Evolutionary conservation across 2,113 vertebrate species (phyloP), one percentile per base, ranked within the genome.

Genomic region (Ia io): DNA sequence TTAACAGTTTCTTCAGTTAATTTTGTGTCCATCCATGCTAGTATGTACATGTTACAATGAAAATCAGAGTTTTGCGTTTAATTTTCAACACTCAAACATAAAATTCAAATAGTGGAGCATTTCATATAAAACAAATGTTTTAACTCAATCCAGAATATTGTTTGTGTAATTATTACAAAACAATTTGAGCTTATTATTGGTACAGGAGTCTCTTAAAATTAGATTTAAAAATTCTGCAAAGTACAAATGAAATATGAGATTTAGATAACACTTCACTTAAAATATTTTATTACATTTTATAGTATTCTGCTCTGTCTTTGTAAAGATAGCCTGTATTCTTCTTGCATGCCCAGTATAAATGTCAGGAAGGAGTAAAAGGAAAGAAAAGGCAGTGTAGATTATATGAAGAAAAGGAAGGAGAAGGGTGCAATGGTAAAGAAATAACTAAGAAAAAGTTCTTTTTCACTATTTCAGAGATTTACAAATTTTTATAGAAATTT

Each of bases 121-220:
- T 96, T 88, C 28, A 85, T 80, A 32, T 91, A 25, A 93, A 80
- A 71, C 85, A 82, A 93, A 93, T 93, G 4, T 85, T 95, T 80
- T 93, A 69, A 88, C 65, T 88, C 10, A 47, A 22, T 78, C 25
- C n/a, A 91, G 53, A 88, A 65, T 90, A 83, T 89, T 71, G 53
- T 73, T 92, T 74, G 9, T 56, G 3, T 82, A 53, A 61, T 63
- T 71, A 12, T 88, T 70, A 37, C 30, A 82, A 87, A 88, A 69
- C 93, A 88, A 35, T 87, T 86, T 65, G 12, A 76, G 9, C 9
- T 89, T 73, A 76, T 89, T 85, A 49, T 82, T 93, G 51, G 25
- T 42, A 47, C 5, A 90, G 23, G 20, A 89, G 44, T 20, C 4
- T 86, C 32, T 91, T 78, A 22, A 82, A 88, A 89, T 96, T 91